Base-by-base conservation (phyloP, 37 sponge, comb jelly and placozoan genomes). In the Axinella damicornis region DNA sequence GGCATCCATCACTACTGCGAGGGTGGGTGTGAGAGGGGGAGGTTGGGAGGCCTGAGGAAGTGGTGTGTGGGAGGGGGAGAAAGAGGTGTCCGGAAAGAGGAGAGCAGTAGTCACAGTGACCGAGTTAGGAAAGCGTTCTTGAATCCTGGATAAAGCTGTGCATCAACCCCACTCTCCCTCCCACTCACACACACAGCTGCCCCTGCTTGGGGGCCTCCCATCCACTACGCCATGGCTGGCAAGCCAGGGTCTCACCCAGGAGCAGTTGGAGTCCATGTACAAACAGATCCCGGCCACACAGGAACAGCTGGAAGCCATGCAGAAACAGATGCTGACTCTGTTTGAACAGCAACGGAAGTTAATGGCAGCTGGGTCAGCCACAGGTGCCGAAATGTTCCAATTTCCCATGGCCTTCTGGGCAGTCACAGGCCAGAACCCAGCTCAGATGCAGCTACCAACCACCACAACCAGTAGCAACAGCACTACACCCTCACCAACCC, bases 261-360 rank as follows among this genome's bases (percentile, higher is more conserved):
- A 90, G 73, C 90, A 90, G 85, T 57, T 90, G 64, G 90, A 90
- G 40, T 85, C 90, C 41, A 19, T 90, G 31, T 85, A 90, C 31
- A 87, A 87, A 65, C 67, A 74, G 38, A 20, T 78, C n/a, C 79
- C 79, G 1, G 22, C 90, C 32, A 62, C 80, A 36, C 84, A 64
- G 21, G 90, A 90, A 52, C 90, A 90, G 69, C 36, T 90, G 39
- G 90, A 90, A 28, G 68, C 74, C 64, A 37, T 90, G 61, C 85
- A 90, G 90, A 79, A 78, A 56, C 73, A 90, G 76, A 66, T 89
- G 73, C 58, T 84, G 54, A 38, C 74, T 4, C 18, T 74, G 21
- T 27, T 84, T 20, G 74, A 90, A 52, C 78, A 90, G 33, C 87
- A 87, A 46, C 84, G 78, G 60, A 76, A 83, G 53, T 53, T 21